Evolutionary conservation across 2,888 invertebrate species (phyloP), one percentile per base, ranked within the genome.

Genomic region (Mayetiola destructor): DNA sequence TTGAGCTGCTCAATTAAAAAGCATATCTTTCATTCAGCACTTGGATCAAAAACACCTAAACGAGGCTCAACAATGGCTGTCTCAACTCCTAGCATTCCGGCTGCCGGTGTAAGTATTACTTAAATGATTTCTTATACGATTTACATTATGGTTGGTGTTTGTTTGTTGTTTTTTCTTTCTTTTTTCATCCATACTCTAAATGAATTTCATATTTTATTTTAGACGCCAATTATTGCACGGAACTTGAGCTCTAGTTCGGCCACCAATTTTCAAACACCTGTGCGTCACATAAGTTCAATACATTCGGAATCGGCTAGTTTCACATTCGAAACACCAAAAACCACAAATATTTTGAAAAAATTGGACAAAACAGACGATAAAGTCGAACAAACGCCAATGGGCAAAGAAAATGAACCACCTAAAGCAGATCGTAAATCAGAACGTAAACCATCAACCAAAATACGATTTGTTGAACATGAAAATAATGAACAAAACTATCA

Each of bases 1-100:
- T 76, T 89, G 61, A 85, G 88, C 0, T 87, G 88, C 66, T 88
- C 88, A 0, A 88, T 89, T 62, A 89, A 88, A 69, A 82, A 86
- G 64, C 88, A 88, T 65, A 87, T 88, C 59, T 89, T 90, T 65
- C 82, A 85, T 66, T 88, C 84, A 67, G 80, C 78, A 6, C 68
- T 80, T 4, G 79, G 79, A 63, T 67, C 69, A 5, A 67, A 70
- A 21, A 73, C 73, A 9, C 73, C 73, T 2, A 73, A 73, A 60
- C 64, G 48, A 12, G 30, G 27, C 21, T 37, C 40, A 16, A 27
- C 52, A 27, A 52, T n/a, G 9, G 16, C 53, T 5, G 9, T 18
- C 4, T 32, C 29, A 2, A 53, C 53, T 6, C 48, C 48, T 8
- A 48, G 48, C 18, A n/a, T 48, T 8, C 48, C 48, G 5, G 48